A percentile compares a stretch with the other conserved stretches of the same genome.
phyloP scores from a whole-genome alignment of 2,113 vertebrate species.

The Hemiscyllium ocellatum region DNA sequence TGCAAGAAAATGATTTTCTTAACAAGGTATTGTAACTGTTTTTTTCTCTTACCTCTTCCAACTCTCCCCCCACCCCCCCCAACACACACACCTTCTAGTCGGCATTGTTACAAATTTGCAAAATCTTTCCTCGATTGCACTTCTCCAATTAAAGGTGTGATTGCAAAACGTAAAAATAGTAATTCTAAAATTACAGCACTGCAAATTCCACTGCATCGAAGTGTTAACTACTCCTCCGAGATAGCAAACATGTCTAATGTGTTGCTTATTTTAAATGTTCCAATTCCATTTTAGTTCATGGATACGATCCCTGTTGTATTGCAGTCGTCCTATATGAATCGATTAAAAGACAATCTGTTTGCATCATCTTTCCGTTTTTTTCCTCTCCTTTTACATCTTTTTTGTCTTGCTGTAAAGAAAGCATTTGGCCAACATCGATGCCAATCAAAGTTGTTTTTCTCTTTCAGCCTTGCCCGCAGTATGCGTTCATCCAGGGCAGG shows the following conservation, averaged over 20 bases:
- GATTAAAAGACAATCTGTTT: not conserved
- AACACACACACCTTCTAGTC: not conserved
- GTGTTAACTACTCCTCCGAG: constrained; percentile 16
- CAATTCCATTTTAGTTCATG: constrained; percentile 6
- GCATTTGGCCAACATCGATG: constrained; percentile 38
- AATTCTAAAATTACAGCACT: constrained; percentile 29
- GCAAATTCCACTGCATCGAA: constrained; percentile 30
- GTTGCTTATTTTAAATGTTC: constrained; percentile 21
- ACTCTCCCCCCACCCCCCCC: not conserved
- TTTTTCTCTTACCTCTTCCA: not conserved
- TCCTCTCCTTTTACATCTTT: not conserved
- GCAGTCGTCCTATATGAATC: not conserved
- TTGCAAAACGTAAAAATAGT: constrained; percentile 29
- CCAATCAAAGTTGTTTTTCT: constrained; percentile 38
- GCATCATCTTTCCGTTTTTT: not conserved
- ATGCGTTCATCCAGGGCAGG: constrained; percentile 7
- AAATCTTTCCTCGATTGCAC: constrained; percentile 1
- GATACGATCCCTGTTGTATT: not conserved
- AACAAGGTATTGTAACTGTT: constrained; percentile 6
- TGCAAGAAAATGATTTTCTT: not conserved
- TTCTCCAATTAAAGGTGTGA: not conserved
- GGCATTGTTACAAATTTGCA: not conserved
- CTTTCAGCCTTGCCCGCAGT: not conserved
- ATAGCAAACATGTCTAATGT: constrained; percentile 15
- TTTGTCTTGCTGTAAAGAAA: constrained; percentile 1